Base-by-base conservation (phyloP, 2,888 invertebrate species). In the Oeneis ivallda region DNA sequence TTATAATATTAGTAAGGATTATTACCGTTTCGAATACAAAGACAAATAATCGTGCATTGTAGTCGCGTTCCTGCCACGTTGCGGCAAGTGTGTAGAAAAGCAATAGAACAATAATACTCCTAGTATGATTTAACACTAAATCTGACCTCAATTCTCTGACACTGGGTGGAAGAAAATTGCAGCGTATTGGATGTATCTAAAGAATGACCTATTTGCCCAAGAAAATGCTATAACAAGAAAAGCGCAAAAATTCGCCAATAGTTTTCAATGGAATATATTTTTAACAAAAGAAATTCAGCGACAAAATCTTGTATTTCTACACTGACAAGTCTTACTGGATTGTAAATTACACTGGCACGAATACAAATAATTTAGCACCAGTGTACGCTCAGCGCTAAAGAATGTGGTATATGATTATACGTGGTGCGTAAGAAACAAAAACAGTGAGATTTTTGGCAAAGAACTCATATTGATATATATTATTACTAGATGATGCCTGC, bases 51-150 rank as follows among this genome's bases (percentile, higher is more conserved):
- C 5, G 0, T 1, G 26, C 26, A n/a, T n/a, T n/a, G n/a, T n/a
- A 26, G 1, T 5, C 26, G 2, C 5, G 5, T 26, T 26, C 26
- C 5, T 26, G 26, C 5, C 26, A 5, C 26, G 5, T 26, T 26
- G 26, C 26, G 26, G 2, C 26, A 26, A 26, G 26, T 26, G 26
- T 26, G 26, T 26, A 26, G 26, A 26, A 26, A 26, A 26, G 8
- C 43, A 7, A 45, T 8, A 45, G 15, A 45, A 15, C 45, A n/a
- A n/a, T n/a, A n/a, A n/a, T n/a, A n/a, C n/a, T n/a, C n/a, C n/a
- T 6, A 39, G 17, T 54, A 10, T 54, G 34, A 13, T 56, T 19
- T 41, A 1, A 79, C 82, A 76, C 80, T 82, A 84, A 82, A 84
- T 85, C 81, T 80, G 80, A 77, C 79, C 75, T 71, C 41, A 54